These are phyloP conservation scores for Helicoverpa armigera DNA, from an alignment of 1,140 invertebrate species.

Conservation along the genomic window DNA sequence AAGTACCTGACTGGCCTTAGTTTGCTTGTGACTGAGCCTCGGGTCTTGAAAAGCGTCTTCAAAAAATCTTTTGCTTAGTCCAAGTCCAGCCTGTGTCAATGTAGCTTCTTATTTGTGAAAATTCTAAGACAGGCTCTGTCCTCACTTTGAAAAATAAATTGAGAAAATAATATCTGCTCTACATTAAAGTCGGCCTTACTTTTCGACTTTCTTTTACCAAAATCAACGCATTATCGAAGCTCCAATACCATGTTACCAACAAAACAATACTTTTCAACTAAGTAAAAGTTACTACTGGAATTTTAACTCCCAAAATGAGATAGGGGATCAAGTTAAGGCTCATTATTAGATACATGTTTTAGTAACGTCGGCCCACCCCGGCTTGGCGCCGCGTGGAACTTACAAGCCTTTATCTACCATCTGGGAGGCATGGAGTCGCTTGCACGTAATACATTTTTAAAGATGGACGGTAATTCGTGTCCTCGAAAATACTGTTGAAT, in stretches of 20 bases:
- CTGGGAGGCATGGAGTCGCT: slow-evolving; percentile 16
- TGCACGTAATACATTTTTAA: neutral
- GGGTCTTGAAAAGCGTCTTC: too few species aligned
- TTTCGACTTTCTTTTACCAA: neutral
- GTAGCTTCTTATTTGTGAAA: too few species aligned
- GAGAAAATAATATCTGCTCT: too few species aligned
- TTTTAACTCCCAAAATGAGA: slow-evolving; percentile 37
- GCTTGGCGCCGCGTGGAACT: slow-evolving; percentile 27
- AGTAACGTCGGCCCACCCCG: slow-evolving; percentile 39
- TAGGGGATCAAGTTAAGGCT: slow-evolving; percentile 24
- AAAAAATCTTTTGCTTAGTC: too few species aligned
- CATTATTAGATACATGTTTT: slow-evolving; percentile 40
- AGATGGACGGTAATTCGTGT: neutral
- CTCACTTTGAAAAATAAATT: too few species aligned
- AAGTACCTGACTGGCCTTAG: too few species aligned
- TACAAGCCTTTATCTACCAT: slow-evolving; percentile 48
- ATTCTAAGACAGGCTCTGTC: too few species aligned
- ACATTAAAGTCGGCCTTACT: too few species aligned
- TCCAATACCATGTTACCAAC: slow-evolving; percentile 7
- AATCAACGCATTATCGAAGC: neutral
- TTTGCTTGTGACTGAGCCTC: too few species aligned
- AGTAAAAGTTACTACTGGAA: slow-evolving; percentile 28
- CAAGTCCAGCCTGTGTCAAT: too few species aligned
- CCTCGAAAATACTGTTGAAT: too few species aligned
- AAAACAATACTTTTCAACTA: neutral